Percentiles rank a stretch among this genome's conserved stretches.
phyloP scores from a whole-genome alignment of 2,888 invertebrate species.

The Bombylius major region DNA sequence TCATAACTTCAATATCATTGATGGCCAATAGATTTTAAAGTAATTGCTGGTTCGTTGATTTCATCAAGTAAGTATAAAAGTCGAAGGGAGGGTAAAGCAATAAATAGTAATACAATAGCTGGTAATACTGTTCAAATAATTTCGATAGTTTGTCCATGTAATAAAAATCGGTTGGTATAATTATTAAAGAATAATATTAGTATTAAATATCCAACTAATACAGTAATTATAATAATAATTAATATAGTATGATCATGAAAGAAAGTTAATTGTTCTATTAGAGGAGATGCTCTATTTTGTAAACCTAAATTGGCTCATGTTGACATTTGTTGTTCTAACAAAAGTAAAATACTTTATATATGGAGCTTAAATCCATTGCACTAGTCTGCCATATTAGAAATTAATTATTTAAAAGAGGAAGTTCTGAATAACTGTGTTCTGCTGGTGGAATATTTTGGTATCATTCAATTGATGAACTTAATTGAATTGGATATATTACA shows the following conservation, averaged over 20 bases:
- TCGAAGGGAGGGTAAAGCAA: conserved; percentile 48
- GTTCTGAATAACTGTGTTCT: conserved; percentile 48
- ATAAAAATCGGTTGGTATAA: conserved; percentile 43
- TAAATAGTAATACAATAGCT: conserved; percentile 47
- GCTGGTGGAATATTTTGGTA: conserved; percentile 43
- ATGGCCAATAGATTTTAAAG: conserved; percentile 50
- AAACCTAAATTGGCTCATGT: conserved; percentile 45
- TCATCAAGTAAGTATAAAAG: conserved; percentile 50
- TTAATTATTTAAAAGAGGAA: conserved; percentile 41
- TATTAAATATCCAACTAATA: conserved; percentile 46
- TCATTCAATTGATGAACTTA: conserved; percentile 49
- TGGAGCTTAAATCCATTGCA: conserved; percentile 55
- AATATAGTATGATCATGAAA: conserved; percentile 50
- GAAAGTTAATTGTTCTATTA: conserved; percentile 54
- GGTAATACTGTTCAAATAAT: conserved; percentile 51
- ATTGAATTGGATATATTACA: conserved; percentile 39
- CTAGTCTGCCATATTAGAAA: conserved; percentile 50
- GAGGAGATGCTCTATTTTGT: conserved; percentile 48
- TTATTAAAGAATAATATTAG: conserved; percentile 43
- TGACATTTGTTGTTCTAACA: conserved; percentile 46
- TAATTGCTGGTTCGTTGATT: conserved; percentile 44
- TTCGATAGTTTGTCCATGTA: conserved; percentile 50
- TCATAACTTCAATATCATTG: conserved; percentile 58
- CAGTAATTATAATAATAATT: conserved; percentile 49
- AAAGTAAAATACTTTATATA: conserved; percentile 49